Evolutionary conservation across 2,113 vertebrate genomes (phyloP).

Genomic region (Muscicapa adusta): DNA sequence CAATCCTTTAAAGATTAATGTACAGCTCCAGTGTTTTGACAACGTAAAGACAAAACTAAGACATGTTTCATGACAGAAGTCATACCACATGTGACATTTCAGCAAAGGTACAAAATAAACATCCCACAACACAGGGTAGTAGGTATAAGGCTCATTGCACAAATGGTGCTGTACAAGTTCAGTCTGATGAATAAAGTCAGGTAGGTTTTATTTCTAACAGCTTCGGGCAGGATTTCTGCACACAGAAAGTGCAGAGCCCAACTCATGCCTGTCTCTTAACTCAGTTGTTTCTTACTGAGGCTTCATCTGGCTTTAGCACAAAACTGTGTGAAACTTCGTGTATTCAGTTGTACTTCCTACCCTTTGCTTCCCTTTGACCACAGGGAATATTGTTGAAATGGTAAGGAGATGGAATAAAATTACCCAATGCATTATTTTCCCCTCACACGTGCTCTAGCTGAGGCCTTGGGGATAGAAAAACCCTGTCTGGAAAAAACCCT

Average conservation of each 20-base stretch:
- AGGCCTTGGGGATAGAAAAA: neutral
- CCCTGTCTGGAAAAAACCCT: neutral
- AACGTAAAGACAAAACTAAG: conserved; percentile 61
- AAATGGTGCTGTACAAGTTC: neutral
- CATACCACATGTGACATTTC: conserved; percentile 48
- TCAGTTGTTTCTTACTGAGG: neutral
- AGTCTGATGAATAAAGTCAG: neutral
- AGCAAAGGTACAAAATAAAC: conserved; percentile 23
- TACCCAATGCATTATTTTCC: neutral
- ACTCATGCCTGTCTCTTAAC: neutral
- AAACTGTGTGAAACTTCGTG: neutral
- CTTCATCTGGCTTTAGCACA: neutral
- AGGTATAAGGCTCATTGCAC: neutral
- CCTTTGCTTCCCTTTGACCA: neutral
- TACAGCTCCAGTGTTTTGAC: conserved; percentile 26
- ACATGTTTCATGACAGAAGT: conserved; percentile 63
- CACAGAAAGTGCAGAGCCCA: neutral
- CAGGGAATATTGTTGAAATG: neutral
- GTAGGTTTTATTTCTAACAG: neutral
- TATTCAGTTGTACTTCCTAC: neutral
- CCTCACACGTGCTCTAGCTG: neutral
- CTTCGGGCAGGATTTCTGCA: neutral
- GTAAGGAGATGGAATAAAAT: neutral
- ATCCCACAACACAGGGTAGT: neutral
- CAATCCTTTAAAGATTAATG: neutral